Conservation (phyloP, 2,888 invertebrate species). For the Andrena bicolor region DNA sequence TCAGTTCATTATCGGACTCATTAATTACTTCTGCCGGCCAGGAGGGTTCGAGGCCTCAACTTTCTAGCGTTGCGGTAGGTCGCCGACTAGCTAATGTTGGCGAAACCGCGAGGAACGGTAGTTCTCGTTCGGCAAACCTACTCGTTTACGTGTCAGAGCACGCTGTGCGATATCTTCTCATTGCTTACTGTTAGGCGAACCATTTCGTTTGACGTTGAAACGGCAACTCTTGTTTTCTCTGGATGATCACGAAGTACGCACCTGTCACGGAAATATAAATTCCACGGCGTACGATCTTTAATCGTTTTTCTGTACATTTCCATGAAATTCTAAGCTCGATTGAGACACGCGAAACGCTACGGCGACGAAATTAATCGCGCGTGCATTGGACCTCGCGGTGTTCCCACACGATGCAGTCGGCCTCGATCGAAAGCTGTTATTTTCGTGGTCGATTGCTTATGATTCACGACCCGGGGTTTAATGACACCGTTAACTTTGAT, state of each 20-base stretch:
- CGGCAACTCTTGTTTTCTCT: not conserved
- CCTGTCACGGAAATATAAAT: too few species aligned
- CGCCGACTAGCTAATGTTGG: conserved; percentile 40
- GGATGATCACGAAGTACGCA: not conserved
- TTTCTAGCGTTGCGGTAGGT: conserved; percentile 56
- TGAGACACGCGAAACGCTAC: not conserved
- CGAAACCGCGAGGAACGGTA: conserved; percentile 11
- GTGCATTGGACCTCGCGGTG: not conserved
- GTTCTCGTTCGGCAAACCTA: conserved; percentile 5
- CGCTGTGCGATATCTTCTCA: not conserved
- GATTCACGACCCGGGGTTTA: not conserved
- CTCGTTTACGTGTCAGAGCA: not conserved
- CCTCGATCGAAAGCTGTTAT: conserved; percentile 16
- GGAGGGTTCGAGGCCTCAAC: conserved; percentile 1
- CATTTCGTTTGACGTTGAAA: not conserved
- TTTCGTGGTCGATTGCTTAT: conserved; percentile 19
- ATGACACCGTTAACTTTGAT: not conserved
- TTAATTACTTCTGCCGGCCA: conserved; percentile 29
- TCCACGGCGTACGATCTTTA: too few species aligned
- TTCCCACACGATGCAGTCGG: not conserved
- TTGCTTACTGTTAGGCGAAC: not conserved
- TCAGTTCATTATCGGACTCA: conserved; percentile 14
- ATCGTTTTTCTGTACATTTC: conserved; percentile 1
- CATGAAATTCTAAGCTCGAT: not conserved
- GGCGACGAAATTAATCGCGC: not conserved